Evolutionary conservation across 1,140 invertebrate species (phyloP).

Genomic region (Trachymyrmex septentrionalis): DNA sequence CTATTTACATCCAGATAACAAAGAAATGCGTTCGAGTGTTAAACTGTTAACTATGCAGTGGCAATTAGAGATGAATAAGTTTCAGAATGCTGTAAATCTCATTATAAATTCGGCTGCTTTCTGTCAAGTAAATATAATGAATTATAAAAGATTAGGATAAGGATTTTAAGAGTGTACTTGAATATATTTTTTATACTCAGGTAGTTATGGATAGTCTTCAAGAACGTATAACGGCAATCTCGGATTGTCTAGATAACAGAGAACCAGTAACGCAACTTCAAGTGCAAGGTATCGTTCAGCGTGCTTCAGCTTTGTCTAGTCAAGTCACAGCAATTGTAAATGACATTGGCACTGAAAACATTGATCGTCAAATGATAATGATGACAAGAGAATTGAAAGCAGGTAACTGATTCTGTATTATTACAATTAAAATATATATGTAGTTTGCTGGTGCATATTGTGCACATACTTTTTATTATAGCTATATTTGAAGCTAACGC

Average conservation of each 20-base stretch:
- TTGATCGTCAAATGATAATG: conserved; percentile 82
- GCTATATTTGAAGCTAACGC: conserved; percentile 83
- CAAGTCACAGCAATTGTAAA: conserved; percentile 81
- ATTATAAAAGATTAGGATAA: neutral
- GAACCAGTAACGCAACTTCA: conserved; percentile 79
- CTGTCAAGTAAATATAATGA: conserved; percentile 86
- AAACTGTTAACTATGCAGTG: conserved; percentile 87
- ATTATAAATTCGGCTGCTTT: conserved; percentile 90
- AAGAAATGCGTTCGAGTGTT: conserved; percentile 83
- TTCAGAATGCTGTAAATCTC: conserved; percentile 87
- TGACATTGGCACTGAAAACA: conserved; percentile 83
- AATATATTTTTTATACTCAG: conserved; percentile 64
- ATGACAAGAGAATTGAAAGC: conserved; percentile 84
- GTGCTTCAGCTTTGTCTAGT: conserved; percentile 80
- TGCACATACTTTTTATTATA: conserved; percentile 54
- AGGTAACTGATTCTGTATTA: conserved; percentile 72
- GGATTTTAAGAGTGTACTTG: neutral
- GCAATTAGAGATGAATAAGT: conserved; percentile 87
- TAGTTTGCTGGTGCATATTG: conserved; percentile 5
- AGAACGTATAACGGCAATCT: conserved; percentile 78
- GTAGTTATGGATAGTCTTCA: conserved; percentile 83
- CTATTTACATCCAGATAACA: conserved; percentile 82
- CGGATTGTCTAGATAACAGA: conserved; percentile 81
- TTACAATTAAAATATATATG: neutral
- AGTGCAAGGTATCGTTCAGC: conserved; percentile 80